Evolutionary conservation across 35 echinoderm and acorn worm species (phyloP).

Genomic region (Heliocidaris tuberculata): DNA sequence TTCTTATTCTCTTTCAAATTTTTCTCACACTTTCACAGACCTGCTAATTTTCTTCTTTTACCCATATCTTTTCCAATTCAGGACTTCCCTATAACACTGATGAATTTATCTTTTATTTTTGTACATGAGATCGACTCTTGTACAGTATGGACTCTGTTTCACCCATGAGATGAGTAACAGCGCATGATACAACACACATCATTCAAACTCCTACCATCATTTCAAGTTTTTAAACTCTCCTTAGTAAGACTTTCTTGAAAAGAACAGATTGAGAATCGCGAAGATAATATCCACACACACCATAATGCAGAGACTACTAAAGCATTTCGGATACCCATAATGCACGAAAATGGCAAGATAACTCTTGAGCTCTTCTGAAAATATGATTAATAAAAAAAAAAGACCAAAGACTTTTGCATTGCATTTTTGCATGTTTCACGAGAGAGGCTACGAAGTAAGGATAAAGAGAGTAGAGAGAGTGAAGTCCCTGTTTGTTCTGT

Average conservation of each 20-base stretch:
- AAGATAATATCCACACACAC: not conserved
- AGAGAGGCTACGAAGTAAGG: not conserved
- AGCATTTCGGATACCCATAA: conserved; percentile 1
- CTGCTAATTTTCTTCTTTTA: not conserved
- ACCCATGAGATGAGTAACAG: too few species aligned
- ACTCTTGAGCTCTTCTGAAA: not conserved
- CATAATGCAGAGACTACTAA: not conserved
- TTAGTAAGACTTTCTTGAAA: not conserved
- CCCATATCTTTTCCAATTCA: too few species aligned
- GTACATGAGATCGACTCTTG: too few species aligned
- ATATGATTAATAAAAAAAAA: not conserved
- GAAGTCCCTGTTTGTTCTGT: conserved; percentile 7
- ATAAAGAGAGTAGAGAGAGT: not conserved
- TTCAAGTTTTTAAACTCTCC: too few species aligned
- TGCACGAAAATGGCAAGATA: conserved; percentile 2
- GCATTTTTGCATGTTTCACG: not conserved
- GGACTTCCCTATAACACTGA: too few species aligned
- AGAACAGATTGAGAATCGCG: not conserved
- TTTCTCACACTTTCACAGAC: not conserved
- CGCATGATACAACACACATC: too few species aligned
- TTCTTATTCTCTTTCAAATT: not conserved
- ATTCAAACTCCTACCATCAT: too few species aligned
- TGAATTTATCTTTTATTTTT: too few species aligned
- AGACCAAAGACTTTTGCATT: not conserved
- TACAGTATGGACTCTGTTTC: too few species aligned